Evolutionary conservation across 2,888 invertebrate genomes (phyloP).

Genomic region (Plutella xylostella): DNA sequence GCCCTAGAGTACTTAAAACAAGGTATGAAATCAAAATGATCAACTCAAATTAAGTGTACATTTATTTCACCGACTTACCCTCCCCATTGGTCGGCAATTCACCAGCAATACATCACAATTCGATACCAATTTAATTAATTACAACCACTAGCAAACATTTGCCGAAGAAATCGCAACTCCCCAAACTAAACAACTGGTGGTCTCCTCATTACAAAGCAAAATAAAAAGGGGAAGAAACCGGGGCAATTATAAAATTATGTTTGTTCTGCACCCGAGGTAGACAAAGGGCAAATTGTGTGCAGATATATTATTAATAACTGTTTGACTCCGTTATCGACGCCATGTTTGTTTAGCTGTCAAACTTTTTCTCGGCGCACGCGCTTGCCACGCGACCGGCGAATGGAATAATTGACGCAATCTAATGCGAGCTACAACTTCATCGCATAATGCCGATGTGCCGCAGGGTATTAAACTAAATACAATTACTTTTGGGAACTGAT

Average conservation of each 20-base stretch:
- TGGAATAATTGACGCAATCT: not conserved
- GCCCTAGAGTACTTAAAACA: too few relatives aligned
- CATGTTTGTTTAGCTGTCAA: conserved; percentile 64
- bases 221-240: conserved; percentile 33
- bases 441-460: too few relatives aligned
- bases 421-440: not conserved
- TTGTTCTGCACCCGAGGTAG: conserved; percentile 33
- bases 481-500: too few relatives aligned
- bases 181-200: conserved; percentile 27
- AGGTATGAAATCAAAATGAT: too few relatives aligned
- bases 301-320: conserved; percentile 58
- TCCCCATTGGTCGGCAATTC: too few relatives aligned
- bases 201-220: conserved; percentile 28
- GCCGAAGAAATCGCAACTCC: conserved; percentile 33
- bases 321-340: conserved; percentile 55
- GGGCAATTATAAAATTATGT: conserved; percentile 62
- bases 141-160: conserved; percentile 22
- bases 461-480: too few relatives aligned
- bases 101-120: conserved; percentile 14
- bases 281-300: conserved; percentile 50
- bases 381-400: conserved; percentile 17
- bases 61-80: too few relatives aligned
- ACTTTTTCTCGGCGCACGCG: conserved; percentile 37
- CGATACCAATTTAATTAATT: conserved; percentile 17
- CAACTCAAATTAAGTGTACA: too few relatives aligned